Conservation (phyloP, 2,113 vertebrate species). For the Sakesphorus luctuosus region DNA sequence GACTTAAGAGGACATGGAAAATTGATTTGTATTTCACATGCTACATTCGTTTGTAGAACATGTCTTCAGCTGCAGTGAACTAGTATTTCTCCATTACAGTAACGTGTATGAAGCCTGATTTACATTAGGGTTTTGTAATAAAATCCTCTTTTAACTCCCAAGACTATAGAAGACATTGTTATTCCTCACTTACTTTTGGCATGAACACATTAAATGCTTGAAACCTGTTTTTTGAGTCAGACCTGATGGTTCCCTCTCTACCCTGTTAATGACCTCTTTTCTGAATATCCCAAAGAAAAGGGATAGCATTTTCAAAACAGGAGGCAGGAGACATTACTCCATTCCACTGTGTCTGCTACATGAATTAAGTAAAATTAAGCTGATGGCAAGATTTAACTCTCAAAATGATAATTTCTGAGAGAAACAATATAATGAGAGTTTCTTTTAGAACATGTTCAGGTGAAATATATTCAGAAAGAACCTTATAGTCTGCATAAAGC, state of each 20-base stretch:
- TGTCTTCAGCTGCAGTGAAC: not conserved
- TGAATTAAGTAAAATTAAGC: not conserved
- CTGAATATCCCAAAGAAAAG: not conserved
- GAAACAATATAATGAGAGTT: not conserved
- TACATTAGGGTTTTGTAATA: slow-evolving; percentile 21
- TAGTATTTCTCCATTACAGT: not conserved
- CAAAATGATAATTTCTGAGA: not conserved
- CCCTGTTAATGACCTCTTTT: not conserved
- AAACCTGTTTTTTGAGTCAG: slow-evolving; percentile 13
- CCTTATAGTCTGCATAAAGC: not conserved
- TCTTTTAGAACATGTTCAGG: not conserved
- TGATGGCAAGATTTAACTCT: not conserved
- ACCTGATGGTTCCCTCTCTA: not conserved
- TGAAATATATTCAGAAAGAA: not conserved
- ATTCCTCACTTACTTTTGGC: not conserved
- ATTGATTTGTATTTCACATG: slow-evolving; percentile 24
- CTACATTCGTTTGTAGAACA: not conserved
- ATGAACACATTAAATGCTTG: not conserved
- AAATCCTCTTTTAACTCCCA: not conserved
- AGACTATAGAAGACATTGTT: not conserved
- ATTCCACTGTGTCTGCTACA: not conserved
- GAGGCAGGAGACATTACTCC: not conserved
- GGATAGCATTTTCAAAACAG: not conserved
- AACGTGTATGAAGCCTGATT: slow-evolving; percentile 17
- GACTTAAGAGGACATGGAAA: slow-evolving; percentile 27